phyloP scores from a whole-genome alignment of 2,113 vertebrate species.

The Calidris pygmaea region DNA sequence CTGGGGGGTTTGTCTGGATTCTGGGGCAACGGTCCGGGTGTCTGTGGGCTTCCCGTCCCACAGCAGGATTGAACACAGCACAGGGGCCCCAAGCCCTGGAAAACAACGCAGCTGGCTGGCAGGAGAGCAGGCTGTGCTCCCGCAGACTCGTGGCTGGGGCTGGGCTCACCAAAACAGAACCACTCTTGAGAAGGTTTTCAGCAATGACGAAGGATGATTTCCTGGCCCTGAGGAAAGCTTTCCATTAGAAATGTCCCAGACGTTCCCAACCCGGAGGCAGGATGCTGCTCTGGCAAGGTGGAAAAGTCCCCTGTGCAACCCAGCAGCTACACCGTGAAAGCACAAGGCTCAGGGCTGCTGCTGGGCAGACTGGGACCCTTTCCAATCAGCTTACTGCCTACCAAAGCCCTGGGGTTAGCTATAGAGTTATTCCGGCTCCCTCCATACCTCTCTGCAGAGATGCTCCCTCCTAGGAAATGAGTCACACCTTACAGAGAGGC shows the following conservation, averaged over 20 bases:
- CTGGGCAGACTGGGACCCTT: not conserved
- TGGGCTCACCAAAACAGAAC: not conserved
- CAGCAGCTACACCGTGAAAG: not conserved
- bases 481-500: not conserved
- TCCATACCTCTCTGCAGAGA: not conserved
- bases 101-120: not conserved
- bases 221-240: not conserved
- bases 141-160: not conserved
- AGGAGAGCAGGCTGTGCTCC: not conserved
- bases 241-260: not conserved
- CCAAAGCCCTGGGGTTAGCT: not conserved
- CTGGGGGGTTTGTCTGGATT: conserved; percentile 1
- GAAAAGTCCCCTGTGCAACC: accelerated
- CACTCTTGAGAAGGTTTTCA: not conserved
- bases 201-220: not conserved
- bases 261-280: not conserved
- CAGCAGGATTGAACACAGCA: not conserved
- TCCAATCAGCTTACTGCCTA: not conserved
- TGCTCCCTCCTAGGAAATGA: not conserved
- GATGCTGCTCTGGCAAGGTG: not conserved
- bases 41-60: not conserved
- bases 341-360: not conserved
- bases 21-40: not conserved
- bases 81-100: not conserved
- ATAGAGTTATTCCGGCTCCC: not conserved